A percentile compares a stretch with the other conserved stretches of the same genome.
Conservation (phyloP, 2,113 vertebrate genomes). For the Probosciger aterrimus region DNA sequence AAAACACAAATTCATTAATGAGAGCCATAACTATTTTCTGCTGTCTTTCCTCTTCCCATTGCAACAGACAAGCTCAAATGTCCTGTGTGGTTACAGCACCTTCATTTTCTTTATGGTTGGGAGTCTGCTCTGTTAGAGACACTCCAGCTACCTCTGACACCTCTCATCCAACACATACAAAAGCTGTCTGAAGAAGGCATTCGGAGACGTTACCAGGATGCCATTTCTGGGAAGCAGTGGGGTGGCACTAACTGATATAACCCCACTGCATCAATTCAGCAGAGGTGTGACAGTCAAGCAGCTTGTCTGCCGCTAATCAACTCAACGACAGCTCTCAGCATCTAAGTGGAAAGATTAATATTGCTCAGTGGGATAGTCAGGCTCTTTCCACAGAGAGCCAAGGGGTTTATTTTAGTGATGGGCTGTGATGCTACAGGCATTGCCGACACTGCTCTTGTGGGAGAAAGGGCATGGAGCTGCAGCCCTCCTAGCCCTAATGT, state of each 20-base stretch:
- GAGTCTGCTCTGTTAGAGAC: background rate
- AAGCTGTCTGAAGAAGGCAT: background rate
- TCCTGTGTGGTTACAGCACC: background rate
- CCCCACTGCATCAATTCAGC: background rate
- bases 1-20: background rate
- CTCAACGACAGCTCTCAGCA: background rate
- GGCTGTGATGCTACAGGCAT: background rate
- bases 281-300: background rate
- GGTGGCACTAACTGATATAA: background rate
- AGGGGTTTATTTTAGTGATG: background rate
- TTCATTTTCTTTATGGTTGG: background rate
- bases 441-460: fast-evolving
- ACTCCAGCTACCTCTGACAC: background rate
- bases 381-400: background rate
- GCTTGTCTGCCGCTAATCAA: background rate
- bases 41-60: background rate
- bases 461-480: background rate
- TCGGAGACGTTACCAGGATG: background rate
- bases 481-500: background rate
- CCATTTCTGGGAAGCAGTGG: background rate
- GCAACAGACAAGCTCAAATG: background rate
- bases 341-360: background rate
- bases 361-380: background rate
- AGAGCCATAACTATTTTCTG: background rate
- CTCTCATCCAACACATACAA: background rate